Conservation (phyloP, 2,888 invertebrate genomes). For the Andrena chrysosceles region DNA sequence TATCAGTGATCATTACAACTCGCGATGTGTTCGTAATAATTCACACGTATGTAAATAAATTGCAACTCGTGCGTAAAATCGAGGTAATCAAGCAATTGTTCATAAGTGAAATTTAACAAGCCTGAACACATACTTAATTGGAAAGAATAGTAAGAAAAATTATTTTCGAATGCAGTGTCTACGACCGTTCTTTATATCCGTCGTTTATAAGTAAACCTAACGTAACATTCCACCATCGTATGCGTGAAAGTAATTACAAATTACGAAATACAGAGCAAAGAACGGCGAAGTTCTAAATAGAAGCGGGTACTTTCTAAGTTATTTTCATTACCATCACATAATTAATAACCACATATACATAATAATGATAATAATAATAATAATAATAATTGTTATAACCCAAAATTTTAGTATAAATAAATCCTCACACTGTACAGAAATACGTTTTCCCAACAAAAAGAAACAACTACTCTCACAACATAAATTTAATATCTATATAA, state of each 20-base stretch:
- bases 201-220: background rate
- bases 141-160: background rate
- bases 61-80: background rate
- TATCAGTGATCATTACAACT: background rate
- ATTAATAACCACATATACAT: no score
- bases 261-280: background rate
- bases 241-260: background rate
- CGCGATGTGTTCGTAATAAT: no score
- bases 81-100: background rate
- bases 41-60: no score
- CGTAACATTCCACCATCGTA: background rate
- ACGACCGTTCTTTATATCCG: background rate
- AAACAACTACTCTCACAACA: background rate
- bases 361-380: no score
- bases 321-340: background rate
- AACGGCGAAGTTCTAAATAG: slow-evolving; percentile 1
- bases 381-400: no score
- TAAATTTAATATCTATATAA: no score
- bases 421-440: no score
- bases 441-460: background rate
- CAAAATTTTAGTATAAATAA: no score
- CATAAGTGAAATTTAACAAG: background rate
- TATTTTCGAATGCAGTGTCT: background rate
- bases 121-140: background rate
- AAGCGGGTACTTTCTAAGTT: slow-evolving; percentile 6